phyloP scores from a whole-genome alignment of 2,113 vertebrate genomes.

The Suncus etruscus region DNA sequence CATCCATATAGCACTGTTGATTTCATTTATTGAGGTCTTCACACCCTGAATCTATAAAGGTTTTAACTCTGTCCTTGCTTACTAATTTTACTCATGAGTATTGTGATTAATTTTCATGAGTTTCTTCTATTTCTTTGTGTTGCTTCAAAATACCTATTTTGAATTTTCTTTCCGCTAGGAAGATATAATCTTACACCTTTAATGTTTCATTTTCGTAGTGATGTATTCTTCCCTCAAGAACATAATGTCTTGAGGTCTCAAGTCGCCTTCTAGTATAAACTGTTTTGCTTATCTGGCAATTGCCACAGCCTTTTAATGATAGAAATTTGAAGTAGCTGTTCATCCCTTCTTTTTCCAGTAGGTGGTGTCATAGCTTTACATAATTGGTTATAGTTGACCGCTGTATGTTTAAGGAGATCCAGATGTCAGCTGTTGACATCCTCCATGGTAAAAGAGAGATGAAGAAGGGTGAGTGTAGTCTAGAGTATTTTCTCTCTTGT shows the following conservation, averaged over 20 bases:
- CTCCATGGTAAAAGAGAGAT: background rate
- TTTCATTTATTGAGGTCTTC: background rate
- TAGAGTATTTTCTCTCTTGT: background rate
- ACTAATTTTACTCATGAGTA: background rate
- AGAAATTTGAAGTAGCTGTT: background rate
- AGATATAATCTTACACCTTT: background rate
- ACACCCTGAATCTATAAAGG: background rate
- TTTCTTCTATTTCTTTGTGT: background rate
- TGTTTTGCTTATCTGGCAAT: background rate
- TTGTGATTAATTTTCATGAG: background rate
- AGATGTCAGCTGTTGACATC: background rate
- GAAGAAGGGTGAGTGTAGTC: background rate
- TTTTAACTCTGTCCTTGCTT: background rate
- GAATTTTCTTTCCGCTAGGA: background rate
- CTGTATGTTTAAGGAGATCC: background rate
- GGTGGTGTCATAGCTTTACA: background rate
- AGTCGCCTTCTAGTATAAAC: background rate
- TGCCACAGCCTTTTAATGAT: background rate
- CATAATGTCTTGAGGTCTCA: background rate
- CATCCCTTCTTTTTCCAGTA: background rate
- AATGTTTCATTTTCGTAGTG: background rate
- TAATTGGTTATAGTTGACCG: background rate
- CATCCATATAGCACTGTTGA: background rate
- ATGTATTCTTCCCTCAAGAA: background rate
- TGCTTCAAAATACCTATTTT: background rate